Conservation (phyloP, 64 coral and sea anemone genomes). For the Cladopsammia gracilis region DNA sequence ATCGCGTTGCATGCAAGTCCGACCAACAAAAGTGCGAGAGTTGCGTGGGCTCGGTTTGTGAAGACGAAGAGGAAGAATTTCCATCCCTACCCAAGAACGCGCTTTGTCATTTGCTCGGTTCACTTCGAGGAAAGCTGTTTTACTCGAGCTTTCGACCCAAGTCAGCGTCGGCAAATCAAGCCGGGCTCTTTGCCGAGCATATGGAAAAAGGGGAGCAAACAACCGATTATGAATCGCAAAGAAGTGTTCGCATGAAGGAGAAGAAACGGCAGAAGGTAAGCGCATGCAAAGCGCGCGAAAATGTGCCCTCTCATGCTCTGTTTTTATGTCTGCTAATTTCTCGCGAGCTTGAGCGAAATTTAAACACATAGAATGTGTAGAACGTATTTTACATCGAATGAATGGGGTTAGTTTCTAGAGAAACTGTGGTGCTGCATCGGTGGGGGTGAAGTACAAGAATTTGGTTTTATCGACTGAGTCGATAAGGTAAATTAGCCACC, state of each 20-base stretch:
- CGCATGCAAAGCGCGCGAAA: no score
- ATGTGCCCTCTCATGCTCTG: no score
- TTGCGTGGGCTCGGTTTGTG: conserved; percentile 44
- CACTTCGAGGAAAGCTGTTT: conserved; percentile 54
- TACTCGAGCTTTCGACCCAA: conserved; percentile 26
- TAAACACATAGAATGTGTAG: no score
- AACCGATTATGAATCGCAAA: not conserved
- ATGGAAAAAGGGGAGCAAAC: conserved; percentile 11
- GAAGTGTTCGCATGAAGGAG: conserved; percentile 43
- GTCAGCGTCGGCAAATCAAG: conserved; percentile 28
- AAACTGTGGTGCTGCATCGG: no score
- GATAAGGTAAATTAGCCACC: no score
- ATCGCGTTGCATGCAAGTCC: conserved; percentile 49
- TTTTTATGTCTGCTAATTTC: no score
- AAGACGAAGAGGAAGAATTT: conserved; percentile 57
- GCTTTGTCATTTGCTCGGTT: conserved; percentile 47
- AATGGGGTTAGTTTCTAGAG: no score
- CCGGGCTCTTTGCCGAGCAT: conserved; percentile 39
- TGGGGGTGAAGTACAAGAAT: no score
- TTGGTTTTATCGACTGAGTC: no score
- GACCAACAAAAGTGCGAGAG: conserved; percentile 53
- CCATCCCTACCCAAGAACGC: conserved; percentile 3
- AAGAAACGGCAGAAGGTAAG: conserved; percentile 55
- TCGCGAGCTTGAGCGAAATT: no score
- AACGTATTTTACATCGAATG: no score